A percentile compares a stretch with the other conserved stretches of the same genome.
These are phyloP conservation scores for Trichonephila clavipes DNA, from an alignment of 1,140 invertebrate species.

Conservation along the genomic window DNA sequence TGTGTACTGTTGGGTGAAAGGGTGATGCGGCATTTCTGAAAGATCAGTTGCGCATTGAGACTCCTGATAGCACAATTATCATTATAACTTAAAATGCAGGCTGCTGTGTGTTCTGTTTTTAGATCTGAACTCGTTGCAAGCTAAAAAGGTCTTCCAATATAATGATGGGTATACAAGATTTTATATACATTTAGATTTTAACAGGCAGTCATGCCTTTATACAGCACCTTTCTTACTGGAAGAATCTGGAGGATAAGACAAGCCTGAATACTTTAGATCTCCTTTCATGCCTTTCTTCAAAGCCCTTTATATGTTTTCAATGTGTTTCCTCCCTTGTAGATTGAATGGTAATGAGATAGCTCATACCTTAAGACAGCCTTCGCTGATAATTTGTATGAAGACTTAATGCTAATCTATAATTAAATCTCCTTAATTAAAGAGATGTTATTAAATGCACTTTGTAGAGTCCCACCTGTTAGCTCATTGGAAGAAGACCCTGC, in stretches of 20 bases:
- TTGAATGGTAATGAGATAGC: neutral
- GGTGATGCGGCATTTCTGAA: neutral
- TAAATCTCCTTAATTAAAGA: neutral
- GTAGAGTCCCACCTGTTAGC: neutral
- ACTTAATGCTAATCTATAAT: neutral
- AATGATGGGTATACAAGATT: neutral
- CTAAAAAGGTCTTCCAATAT: neutral
- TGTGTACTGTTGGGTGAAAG: neutral
- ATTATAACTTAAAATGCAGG: neutral
- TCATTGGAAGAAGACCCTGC: neutral
- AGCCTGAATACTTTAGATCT: neutral
- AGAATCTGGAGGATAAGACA: neutral
- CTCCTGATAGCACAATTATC: neutral
- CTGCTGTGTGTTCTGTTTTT: neutral
- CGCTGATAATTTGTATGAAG: neutral
- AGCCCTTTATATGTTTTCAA: neutral
- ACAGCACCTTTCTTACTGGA: neutral
- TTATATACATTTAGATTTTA: neutral
- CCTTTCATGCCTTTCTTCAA: neutral
- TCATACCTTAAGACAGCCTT: neutral
- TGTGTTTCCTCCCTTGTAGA: neutral
- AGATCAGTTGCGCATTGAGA: neutral
- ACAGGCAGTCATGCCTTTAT: neutral
- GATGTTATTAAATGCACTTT: neutral
- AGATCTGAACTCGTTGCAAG: neutral